Conservation (phyloP, 2,888 invertebrate genomes). For the Thera britannica region DNA sequence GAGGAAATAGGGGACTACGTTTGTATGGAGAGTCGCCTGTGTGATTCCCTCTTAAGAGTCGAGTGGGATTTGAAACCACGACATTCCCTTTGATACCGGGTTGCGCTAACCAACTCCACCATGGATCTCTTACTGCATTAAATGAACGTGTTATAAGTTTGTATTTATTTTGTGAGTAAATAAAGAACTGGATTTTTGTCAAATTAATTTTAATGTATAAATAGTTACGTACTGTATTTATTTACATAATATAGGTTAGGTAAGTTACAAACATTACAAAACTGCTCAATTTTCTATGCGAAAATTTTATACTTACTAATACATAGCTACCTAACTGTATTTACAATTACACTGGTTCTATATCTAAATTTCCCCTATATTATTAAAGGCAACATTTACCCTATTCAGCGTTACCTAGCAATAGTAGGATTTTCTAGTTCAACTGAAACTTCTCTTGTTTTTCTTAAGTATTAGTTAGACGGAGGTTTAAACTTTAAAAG, state of each 20-base stretch:
- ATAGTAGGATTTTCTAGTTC: neutral
- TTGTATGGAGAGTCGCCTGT: too few species aligned
- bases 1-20: too few species aligned
- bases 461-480: neutral
- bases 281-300: conserved; percentile 49
- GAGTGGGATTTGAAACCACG: too few species aligned
- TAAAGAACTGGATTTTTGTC: conserved; percentile 41
- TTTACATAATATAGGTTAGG: conserved; percentile 58
- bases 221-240: conserved; percentile 59
- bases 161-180: neutral
- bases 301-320: conserved; percentile 13
- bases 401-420: conserved; percentile 32
- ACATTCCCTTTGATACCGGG: too few species aligned
- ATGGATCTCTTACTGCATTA: too few species aligned
- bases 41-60: too few species aligned
- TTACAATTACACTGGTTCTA: conserved; percentile 39
- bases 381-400: conserved; percentile 43
- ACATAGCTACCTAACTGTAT: neutral
- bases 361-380: conserved; percentile 27
- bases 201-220: conserved; percentile 76
- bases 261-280: conserved; percentile 67
- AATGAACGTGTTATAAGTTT: too few species aligned
- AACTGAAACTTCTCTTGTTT: neutral
- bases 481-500: neutral
- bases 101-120: too few species aligned